Evolutionary conservation across 2,113 vertebrate genomes (phyloP).

Genomic region (Recurvirostra avosetta): DNA sequence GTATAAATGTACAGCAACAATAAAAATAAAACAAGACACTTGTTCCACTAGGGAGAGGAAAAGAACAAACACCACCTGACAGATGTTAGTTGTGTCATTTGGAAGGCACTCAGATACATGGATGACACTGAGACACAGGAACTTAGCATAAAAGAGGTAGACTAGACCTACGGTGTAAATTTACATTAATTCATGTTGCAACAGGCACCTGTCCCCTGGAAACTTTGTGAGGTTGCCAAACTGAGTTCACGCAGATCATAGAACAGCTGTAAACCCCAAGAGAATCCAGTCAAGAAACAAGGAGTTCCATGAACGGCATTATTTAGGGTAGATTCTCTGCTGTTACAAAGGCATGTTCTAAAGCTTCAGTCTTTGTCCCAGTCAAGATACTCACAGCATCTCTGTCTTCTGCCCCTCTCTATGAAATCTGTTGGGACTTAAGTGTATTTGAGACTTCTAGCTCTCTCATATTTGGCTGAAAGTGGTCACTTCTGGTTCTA

Average conservation of each 20-base stretch:
- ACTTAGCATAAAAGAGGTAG: neutral
- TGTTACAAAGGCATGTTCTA: neutral
- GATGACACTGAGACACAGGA: neutral
- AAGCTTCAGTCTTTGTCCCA: neutral
- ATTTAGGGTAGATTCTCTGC: neutral
- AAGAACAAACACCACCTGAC: constrained; percentile 31
- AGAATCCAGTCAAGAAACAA: neutral
- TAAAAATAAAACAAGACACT: constrained; percentile 7
- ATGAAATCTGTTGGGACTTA: neutral
- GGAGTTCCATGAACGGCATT: neutral
- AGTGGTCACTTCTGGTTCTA: neutral
- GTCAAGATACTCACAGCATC: neutral
- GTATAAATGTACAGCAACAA: neutral
- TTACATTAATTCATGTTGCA: neutral
- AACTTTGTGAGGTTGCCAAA: neutral
- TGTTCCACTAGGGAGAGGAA: neutral
- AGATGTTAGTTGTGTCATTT: constrained; percentile 29
- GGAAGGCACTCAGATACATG: neutral
- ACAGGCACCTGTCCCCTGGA: neutral
- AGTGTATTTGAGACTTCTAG: neutral
- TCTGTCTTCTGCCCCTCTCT: neutral
- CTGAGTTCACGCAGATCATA: neutral
- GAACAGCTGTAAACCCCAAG: neutral
- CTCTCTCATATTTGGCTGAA: neutral
- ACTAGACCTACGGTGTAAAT: neutral